Evolutionary conservation across 2,797 vertebrate genomes (phyloP).

Genomic region (Ambastaia sidthimunki): DNA sequence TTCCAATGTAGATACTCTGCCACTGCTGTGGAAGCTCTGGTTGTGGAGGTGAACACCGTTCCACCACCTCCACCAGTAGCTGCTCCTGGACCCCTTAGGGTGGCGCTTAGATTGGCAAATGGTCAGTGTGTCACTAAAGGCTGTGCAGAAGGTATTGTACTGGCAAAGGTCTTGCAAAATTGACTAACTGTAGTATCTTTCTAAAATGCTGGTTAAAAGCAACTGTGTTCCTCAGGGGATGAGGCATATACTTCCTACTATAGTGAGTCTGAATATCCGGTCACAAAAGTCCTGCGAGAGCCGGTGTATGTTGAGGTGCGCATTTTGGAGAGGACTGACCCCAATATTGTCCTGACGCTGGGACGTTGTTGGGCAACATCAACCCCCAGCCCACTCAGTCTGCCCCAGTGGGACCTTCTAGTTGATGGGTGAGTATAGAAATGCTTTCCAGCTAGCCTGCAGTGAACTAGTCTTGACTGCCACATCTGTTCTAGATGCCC

Average conservation of each 20-base stretch:
- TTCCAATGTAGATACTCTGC: conserved; percentile 70
- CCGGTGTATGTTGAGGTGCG: conserved; percentile 45
- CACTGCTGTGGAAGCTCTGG: conserved; percentile 56
- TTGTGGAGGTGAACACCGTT: conserved; percentile 60
- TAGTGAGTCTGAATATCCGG: conserved; percentile 19
- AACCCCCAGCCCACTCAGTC: neutral
- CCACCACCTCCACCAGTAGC: conserved; percentile 59
- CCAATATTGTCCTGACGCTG: conserved; percentile 32
- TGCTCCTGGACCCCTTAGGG: conserved; percentile 62
- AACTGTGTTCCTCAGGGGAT: conserved; percentile 58
- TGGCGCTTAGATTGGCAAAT: conserved; percentile 70
- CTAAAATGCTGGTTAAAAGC: conserved; percentile 64
- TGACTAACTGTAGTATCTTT: neutral
- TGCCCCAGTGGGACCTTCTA: conserved; percentile 39
- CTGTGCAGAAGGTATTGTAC: conserved; percentile 66
- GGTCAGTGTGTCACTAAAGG: conserved; percentile 66
- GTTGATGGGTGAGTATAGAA: conserved; percentile 4
- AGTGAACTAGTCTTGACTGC: neutral
- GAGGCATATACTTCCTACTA: conserved; percentile 31
- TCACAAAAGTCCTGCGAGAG: conserved; percentile 37
- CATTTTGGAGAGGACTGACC: conserved; percentile 63
- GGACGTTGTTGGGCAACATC: conserved; percentile 42
- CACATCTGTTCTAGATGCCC: conserved; percentile 63
- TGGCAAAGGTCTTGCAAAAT: conserved; percentile 54
- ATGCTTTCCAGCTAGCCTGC: neutral